A percentile compares a stretch with the other conserved stretches of the same genome.
Evolutionary conservation across 2,888 invertebrate species (phyloP).

Genomic region (Ormyrus pomaceus): DNA sequence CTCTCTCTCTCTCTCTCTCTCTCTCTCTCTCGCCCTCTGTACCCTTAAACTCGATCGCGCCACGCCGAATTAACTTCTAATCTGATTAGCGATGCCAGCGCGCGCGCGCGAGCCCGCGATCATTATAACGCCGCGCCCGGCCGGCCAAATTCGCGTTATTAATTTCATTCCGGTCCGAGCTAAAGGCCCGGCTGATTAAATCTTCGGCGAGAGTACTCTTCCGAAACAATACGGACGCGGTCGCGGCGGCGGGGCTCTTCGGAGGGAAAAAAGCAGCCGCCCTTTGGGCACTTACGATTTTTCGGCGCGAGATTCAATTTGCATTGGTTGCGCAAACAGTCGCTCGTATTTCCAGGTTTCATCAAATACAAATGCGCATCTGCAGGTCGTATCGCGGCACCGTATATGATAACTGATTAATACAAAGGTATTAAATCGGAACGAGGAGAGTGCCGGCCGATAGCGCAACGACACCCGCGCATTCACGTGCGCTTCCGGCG

Average conservation of each 20-base stretch:
- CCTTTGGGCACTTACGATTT: too few relatives aligned
- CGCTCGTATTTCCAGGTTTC: not conserved
- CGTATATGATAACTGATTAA: constrained; percentile 35
- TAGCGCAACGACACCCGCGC: constrained; percentile 3
- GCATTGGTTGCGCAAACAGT: not conserved
- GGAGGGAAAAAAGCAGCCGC: not conserved
- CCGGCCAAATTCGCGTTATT: constrained; percentile 12
- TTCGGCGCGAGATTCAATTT: constrained; percentile 31
- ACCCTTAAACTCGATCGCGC: constrained; percentile 31
- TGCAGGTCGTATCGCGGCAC: not conserved
- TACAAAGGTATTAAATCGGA: constrained; percentile 41
- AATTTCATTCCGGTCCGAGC: not conserved
- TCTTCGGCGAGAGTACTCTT: not conserved
- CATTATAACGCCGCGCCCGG: not conserved
- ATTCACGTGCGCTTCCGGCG: not conserved
- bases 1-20: too few relatives aligned
- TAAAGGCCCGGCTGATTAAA: not conserved
- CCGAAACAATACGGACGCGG: not conserved
- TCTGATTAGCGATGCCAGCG: constrained; percentile 29
- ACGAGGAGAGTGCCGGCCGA: constrained; percentile 1
- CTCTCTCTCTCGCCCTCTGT: too few relatives aligned
- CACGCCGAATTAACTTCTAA: constrained; percentile 48
- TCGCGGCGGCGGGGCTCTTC: not conserved
- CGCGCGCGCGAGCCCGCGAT: not conserved
- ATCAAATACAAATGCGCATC: not conserved